Percentiles rank a stretch among this genome's conserved stretches.
These are phyloP conservation scores for Ricordea florida DNA, from an alignment of 92 coral and sea anemone genomes.

Conservation along the genomic window DNA sequence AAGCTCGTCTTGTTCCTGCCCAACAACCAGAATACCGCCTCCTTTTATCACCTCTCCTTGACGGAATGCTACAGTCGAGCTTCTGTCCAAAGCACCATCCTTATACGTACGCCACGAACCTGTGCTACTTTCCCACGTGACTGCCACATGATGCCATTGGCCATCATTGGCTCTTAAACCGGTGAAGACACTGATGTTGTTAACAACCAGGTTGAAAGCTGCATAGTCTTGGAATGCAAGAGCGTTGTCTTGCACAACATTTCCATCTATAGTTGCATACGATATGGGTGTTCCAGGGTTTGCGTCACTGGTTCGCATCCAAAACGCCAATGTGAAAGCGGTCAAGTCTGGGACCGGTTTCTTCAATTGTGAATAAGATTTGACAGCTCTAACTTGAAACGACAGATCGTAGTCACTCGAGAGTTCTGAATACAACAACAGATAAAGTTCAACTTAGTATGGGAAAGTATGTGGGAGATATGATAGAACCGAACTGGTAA, in stretches of 20 bases:
- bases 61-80: conserved; percentile 59
- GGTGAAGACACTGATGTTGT: conserved; percentile 66
- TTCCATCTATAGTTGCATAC: conserved; percentile 58
- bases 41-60: conserved; percentile 72
- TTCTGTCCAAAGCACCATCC: conserved; percentile 45
- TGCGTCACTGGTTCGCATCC: conserved; percentile 74
- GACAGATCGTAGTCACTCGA: conserved; percentile 75
- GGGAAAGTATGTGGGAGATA: no score
- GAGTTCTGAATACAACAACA: conserved; percentile 62
- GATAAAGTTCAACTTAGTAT: no score
- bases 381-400: conserved; percentile 51
- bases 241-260: conserved; percentile 76
- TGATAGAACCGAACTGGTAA: no score
- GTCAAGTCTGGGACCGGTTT: conserved; percentile 63
- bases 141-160: conserved; percentile 85
- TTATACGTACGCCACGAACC: conserved; percentile 72
- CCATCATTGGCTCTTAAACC: conserved; percentile 67
- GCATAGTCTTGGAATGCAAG: conserved; percentile 74
- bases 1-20: conserved; percentile 80
- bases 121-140: conserved; percentile 75
- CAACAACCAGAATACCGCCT: conserved; percentile 76
- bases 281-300: conserved; percentile 75
- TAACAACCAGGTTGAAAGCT: conserved; percentile 58
- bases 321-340: conserved; percentile 62
- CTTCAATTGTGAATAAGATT: conserved; percentile 45